phyloP scores from a whole-genome alignment of 2,113 vertebrate species.

The Bombycilla garrulus region DNA sequence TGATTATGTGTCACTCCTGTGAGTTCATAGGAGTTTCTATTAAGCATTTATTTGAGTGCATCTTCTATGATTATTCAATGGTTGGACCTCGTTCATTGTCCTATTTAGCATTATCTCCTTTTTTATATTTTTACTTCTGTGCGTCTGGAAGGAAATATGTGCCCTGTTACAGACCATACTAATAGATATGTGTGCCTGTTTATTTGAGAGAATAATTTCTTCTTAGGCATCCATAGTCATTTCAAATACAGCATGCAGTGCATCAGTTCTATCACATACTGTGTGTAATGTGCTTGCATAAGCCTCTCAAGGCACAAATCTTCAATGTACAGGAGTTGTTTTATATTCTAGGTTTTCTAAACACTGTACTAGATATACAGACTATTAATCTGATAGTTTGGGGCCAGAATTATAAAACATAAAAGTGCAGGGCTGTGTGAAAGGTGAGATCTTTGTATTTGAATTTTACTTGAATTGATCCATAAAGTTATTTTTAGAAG shows the following conservation, averaged over 20 bases:
- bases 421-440: background rate
- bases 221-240: background rate
- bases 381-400: constrained; percentile 36
- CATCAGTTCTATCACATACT: constrained; percentile 8
- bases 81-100: background rate
- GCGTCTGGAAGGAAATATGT: background rate
- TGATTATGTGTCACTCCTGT: constrained; percentile 58
- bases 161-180: background rate
- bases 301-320: constrained; percentile 32
- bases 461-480: constrained; percentile 67
- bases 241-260: constrained; percentile 19
- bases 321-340: background rate
- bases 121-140: background rate
- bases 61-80: constrained; percentile 53
- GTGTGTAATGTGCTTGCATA: background rate
- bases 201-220: background rate
- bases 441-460: constrained; percentile 59
- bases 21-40: constrained; percentile 49
- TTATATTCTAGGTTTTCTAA: constrained; percentile 7
- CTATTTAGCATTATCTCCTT: background rate
- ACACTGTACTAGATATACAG: background rate
- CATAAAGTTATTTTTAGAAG: constrained; percentile 68
- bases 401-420: background rate
- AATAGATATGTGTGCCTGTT: background rate
- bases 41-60: constrained; percentile 20